Conservation (phyloP, 92 coral and sea anemone genomes). For the Heliopora coerulea region DNA sequence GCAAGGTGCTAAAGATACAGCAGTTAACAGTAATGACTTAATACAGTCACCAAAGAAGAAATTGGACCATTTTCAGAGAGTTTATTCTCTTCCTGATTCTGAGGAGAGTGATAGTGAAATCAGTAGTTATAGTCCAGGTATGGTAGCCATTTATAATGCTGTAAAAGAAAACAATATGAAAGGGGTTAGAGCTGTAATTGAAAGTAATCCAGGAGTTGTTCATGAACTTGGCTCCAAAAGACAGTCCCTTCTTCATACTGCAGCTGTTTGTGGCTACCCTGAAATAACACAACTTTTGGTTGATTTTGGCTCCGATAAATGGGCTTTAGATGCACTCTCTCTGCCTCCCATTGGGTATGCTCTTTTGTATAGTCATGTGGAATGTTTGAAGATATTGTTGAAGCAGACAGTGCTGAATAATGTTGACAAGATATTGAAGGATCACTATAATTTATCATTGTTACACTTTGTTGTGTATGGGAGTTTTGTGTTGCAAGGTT, state of each 20-base stretch:
- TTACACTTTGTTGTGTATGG: conserved; percentile 69
- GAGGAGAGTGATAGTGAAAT: conserved; percentile 55
- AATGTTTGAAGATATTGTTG: conserved; percentile 62
- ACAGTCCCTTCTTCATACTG: conserved; percentile 76
- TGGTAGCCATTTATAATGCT: conserved; percentile 51
- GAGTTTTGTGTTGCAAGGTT: conserved; percentile 55
- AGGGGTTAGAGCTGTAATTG: conserved; percentile 41
- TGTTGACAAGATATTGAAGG: conserved; percentile 44
- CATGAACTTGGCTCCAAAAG: conserved; percentile 64
- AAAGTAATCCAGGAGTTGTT: conserved; percentile 53
- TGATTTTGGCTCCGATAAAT: conserved; percentile 60
- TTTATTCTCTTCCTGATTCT: conserved; percentile 31
- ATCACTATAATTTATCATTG: conserved; percentile 54
- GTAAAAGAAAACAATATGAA: conserved; percentile 58
- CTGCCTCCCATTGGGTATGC: conserved; percentile 84
- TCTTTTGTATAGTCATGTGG: conserved; percentile 66
- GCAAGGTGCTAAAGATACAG: conserved; percentile 7
- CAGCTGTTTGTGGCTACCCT: conserved; percentile 64
- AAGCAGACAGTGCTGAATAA: conserved; percentile 52
- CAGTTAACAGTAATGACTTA: background rate
- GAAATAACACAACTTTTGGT: conserved; percentile 66
- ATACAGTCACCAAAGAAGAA: conserved; percentile 11
- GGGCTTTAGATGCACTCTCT: conserved; percentile 63
- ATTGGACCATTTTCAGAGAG: conserved; percentile 3
- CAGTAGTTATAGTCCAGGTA: background rate